Evolutionary conservation across 2,888 invertebrate genomes (phyloP).

Genomic region (Thecophora atra): DNA sequence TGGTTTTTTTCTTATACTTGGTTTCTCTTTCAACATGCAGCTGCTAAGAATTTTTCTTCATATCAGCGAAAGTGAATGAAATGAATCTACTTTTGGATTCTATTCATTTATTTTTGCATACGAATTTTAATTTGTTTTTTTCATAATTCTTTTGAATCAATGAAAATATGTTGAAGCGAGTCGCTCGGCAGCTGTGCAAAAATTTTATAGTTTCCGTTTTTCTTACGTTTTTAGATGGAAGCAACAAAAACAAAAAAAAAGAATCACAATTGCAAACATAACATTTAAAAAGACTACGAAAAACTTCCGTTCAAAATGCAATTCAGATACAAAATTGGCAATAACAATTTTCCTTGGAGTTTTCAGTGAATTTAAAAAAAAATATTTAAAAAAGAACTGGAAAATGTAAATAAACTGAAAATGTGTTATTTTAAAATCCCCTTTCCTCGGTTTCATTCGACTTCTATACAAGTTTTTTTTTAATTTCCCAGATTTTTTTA

Average conservation of each 20-base stretch:
- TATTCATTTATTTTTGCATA: too few species aligned
- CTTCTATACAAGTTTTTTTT: background rate
- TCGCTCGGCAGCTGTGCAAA: background rate
- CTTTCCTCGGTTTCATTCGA: too few species aligned
- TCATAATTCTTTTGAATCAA: background rate
- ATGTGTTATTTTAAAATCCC: too few species aligned
- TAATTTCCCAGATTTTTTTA: background rate
- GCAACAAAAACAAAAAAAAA: background rate
- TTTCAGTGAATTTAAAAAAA: too few species aligned
- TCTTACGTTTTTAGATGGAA: background rate
- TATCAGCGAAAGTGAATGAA: background rate
- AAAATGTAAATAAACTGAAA: too few species aligned
- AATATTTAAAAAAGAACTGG: too few species aligned
- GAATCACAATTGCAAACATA: background rate
- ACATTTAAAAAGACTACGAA: background rate
- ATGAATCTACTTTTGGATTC: too few species aligned
- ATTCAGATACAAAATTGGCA: background rate
- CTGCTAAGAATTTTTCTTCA: conserved; percentile 22
- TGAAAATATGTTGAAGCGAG: background rate
- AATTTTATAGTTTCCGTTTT: background rate
- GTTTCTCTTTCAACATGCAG: conserved; percentile 7
- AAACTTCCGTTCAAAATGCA: background rate
- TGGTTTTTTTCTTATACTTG: too few species aligned
- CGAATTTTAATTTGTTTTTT: too few species aligned
- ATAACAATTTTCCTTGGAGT: too few species aligned